Conservation (phyloP, 2,113 vertebrate genomes). For the Turnix velox region DNA sequence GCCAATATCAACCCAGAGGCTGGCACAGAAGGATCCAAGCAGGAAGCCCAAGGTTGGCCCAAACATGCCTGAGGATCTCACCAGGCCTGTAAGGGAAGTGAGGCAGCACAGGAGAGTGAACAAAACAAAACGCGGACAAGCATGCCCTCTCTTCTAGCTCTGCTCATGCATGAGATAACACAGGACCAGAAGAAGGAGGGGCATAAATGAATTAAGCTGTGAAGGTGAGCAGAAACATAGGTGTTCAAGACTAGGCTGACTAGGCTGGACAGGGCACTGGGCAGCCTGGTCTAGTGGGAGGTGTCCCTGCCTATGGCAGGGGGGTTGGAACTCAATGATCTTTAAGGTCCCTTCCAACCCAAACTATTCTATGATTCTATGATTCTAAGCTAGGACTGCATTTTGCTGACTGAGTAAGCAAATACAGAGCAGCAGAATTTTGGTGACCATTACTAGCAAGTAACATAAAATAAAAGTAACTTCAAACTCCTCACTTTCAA, state of each 20-base stretch:
- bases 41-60: slow-evolving; percentile 84
- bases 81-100: slow-evolving; percentile 73
- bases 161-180: neutral
- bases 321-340: too few species aligned
- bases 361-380: too few species aligned
- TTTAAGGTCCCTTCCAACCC: too few species aligned
- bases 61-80: slow-evolving; percentile 79
- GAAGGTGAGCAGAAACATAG: neutral
- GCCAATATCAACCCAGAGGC: slow-evolving; percentile 88
- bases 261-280: too few species aligned
- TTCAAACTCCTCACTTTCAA: neutral
- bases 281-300: too few species aligned
- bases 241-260: too few species aligned
- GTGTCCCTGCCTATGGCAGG: too few species aligned
- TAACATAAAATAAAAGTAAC: neutral
- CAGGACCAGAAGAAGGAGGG: neutral
- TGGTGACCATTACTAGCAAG: neutral
- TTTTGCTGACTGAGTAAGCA: neutral
- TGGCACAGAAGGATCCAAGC: slow-evolving; percentile 81
- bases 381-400: neutral
- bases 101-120: neutral
- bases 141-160: neutral
- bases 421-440: neutral
- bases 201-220: neutral
- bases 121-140: fast-evolving